Evolutionary conservation across 2,113 vertebrate species (phyloP).

Genomic region (Cyanoramphus novaezelandiae): DNA sequence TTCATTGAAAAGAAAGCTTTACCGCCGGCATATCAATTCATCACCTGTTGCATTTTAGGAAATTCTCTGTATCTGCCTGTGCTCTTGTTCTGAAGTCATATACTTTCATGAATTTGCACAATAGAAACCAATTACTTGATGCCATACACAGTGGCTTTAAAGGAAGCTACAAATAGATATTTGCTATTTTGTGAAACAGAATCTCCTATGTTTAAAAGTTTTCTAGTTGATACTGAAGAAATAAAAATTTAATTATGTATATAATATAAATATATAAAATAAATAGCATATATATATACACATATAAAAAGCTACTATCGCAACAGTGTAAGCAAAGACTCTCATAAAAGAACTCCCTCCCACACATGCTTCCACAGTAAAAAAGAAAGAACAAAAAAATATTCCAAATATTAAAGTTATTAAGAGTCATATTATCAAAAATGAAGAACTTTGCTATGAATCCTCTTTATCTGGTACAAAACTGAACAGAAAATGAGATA

Average conservation of each 20-base stretch:
- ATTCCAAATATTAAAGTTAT: neutral
- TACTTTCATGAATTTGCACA: neutral
- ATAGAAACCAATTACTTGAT: neutral
- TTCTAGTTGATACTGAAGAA: neutral
- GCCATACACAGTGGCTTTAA: neutral
- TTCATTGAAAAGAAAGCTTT: neutral
- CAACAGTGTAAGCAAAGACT: neutral
- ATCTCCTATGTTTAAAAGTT: neutral
- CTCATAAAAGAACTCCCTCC: neutral
- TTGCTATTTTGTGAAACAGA: neutral
- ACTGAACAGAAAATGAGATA: neutral
- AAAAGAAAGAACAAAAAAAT: conserved; percentile 24
- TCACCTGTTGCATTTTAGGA: neutral
- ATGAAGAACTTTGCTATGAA: neutral
- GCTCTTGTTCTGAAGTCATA: neutral
- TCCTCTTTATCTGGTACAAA: neutral
- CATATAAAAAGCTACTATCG: neutral
- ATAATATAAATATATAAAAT: neutral
- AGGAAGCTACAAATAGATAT: neutral
- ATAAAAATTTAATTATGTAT: conserved; percentile 3
- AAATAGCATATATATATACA: neutral
- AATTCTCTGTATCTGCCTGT: neutral
- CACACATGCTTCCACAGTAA: neutral
- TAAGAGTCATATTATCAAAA: neutral
- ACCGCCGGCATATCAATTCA: neutral